Percentiles rank a stretch among this genome's conserved stretches.
Conservation (phyloP, 2,113 vertebrate genomes). For the Phalacrocorax brasilianus region DNA sequence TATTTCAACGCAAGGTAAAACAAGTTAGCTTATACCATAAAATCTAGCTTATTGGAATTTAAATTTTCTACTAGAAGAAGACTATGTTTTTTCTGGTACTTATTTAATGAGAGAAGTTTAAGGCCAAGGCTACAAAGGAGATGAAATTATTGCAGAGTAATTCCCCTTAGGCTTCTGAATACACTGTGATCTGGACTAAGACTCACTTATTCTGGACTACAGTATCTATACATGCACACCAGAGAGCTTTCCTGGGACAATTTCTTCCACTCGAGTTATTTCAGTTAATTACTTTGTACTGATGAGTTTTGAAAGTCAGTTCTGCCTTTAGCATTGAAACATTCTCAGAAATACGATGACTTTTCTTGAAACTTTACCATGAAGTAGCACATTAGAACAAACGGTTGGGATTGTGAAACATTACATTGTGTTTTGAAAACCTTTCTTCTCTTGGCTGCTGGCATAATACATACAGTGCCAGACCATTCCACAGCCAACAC, state of each 20-base stretch:
- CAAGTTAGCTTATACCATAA: neutral
- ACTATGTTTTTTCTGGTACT: neutral
- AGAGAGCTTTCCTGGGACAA: conserved; percentile 28
- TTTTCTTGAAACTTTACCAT: neutral
- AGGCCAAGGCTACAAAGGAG: neutral
- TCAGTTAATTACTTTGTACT: conserved; percentile 43
- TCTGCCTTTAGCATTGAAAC: conserved; percentile 1
- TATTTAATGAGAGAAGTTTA: neutral
- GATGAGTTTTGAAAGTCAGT: conserved; percentile 18
- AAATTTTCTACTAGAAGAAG: neutral
- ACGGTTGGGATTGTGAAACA: neutral
- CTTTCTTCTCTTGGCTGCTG: neutral
- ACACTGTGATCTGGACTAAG: neutral
- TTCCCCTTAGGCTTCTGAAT: conserved; percentile 1
- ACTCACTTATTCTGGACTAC: neutral
- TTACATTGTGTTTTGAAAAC: neutral
- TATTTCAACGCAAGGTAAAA: neutral
- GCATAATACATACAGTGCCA: neutral
- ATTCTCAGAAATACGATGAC: neutral
- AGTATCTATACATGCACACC: neutral
- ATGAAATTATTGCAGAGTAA: neutral
- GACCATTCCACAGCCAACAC: neutral
- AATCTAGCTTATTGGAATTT: neutral
- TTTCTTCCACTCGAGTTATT: neutral
- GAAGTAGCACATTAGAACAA: neutral